Evolutionary conservation across 1,140 invertebrate genomes (phyloP), one percentile per base, ranked within the genome.

Genomic region (Hylyphantes graminicola): DNA sequence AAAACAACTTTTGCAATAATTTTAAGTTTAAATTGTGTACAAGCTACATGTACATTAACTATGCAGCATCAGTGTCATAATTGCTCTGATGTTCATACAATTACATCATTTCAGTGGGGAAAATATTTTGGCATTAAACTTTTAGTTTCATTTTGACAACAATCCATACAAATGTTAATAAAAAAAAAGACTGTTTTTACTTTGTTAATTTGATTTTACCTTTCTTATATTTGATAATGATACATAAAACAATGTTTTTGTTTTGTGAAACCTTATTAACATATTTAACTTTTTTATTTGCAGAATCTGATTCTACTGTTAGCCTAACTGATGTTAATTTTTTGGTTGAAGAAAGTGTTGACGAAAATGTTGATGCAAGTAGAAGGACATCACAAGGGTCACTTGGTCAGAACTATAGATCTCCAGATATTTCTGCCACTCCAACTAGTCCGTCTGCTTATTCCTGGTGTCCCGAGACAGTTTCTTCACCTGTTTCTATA

Each of bases 361-460:
- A 79, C 53, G 84, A 85, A 73, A 65, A 54, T 64, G n/a, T 48
- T 70, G 85, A 80, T 51, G 50, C 15, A 65, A 70, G 50, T 19
- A 59, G 85, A 72, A 67, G 85, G 59, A 77, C 67, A 68, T 86
- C 85, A 65, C 85, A 86, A 48, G 85, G 85, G 48, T 86, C 78
- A 55, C 68, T 79, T 55, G 76, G 75, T 7, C 84, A 85, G 50
- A 85, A 79, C 19, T 74, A 68, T n/a, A 79, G 76, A 79, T 79
- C 59, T 15, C 76, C 84, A 55, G 84, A 85, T 59, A 81, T 81
- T 59, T 75, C 78, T 81, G 75, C 70, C 7, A 75, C 75, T 63
- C 78, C 85, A 63, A 81, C 85, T 76, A 86, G 85, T 73, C 85
- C 85, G 21, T 83, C 85, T 57, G 80, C 77, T 65, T 77, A 82